A percentile compares a stretch with the other conserved stretches of the same genome.
Conservation (phyloP, 2,797 vertebrate species). For the Sciurus carolinensis region DNA sequence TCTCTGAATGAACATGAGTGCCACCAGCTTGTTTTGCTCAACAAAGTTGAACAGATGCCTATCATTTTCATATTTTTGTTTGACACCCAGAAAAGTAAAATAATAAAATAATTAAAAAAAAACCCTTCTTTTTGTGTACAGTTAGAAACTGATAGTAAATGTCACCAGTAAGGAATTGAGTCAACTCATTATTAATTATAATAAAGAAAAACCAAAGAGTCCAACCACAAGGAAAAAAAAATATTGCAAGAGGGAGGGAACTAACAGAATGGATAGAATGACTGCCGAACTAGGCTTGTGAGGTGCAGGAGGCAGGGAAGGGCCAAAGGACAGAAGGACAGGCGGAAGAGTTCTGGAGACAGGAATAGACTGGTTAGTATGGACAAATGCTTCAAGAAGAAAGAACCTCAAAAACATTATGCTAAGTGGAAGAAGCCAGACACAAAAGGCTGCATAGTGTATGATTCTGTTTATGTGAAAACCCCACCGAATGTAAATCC, state of each 20-base stretch:
- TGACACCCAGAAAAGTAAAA: constrained; percentile 9
- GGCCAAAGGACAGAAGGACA: background rate
- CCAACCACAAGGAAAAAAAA: background rate
- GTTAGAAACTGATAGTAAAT: constrained; percentile 28
- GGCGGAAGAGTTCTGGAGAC: background rate
- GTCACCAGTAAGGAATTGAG: background rate
- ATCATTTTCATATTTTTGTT: constrained; percentile 30
- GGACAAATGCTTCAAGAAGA: background rate
- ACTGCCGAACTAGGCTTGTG: background rate
- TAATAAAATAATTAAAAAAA: background rate
- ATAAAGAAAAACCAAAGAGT: background rate
- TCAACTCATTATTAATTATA: background rate
- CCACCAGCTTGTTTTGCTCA: background rate
- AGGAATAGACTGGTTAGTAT: background rate
- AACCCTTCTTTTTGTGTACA: background rate
- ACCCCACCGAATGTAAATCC: background rate
- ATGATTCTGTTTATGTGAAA: background rate
- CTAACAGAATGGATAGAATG: background rate
- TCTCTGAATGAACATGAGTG: background rate
- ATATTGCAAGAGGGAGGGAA: background rate
- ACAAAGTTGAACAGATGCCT: background rate
- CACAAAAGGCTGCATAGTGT: background rate
- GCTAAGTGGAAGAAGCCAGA: background rate
- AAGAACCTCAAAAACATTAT: background rate
- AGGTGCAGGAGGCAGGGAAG: background rate